phyloP scores from a whole-genome alignment of 92 coral and sea anemone genomes.

The Hydrozoanthus gracilis region DNA sequence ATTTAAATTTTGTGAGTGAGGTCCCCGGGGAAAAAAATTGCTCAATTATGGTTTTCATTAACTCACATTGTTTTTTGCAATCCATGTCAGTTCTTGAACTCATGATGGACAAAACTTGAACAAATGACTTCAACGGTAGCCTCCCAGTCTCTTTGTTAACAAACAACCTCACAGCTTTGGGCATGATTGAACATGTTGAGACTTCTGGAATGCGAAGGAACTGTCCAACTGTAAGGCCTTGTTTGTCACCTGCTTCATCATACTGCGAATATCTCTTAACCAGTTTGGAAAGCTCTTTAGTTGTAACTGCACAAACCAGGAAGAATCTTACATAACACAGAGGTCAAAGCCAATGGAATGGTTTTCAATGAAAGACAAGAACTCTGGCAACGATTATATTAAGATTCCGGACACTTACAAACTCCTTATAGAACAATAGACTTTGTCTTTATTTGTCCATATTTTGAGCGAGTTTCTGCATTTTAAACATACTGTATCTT shows the following conservation, averaged over 20 bases:
- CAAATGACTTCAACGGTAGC: conserved; percentile 61
- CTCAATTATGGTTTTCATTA: too few relatives aligned
- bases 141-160: conserved; percentile 61
- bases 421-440: too few relatives aligned
- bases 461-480: too few relatives aligned
- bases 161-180: conserved; percentile 61
- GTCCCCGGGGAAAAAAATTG: too few relatives aligned
- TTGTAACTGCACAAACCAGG: conserved; percentile 50
- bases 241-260: conserved; percentile 56
- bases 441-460: too few relatives aligned
- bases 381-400: too few relatives aligned
- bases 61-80: conserved; percentile 73
- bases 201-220: conserved; percentile 79
- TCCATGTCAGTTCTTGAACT: conserved; percentile 67
- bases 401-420: too few relatives aligned
- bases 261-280: conserved; percentile 71
- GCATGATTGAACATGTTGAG: conserved; percentile 75
- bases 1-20: too few relatives aligned
- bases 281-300: conserved; percentile 74
- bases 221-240: conserved; percentile 56
- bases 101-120: conserved; percentile 65
- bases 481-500: too few relatives aligned
- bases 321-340: too few relatives aligned
- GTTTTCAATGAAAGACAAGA: too few relatives aligned
- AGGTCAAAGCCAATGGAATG: too few relatives aligned